A percentile compares a stretch with the other conserved stretches of the same genome.
These are phyloP conservation scores for Gymnodraco acuticeps DNA, from an alignment of 2,797 vertebrate genomes.

Conservation along the genomic window DNA sequence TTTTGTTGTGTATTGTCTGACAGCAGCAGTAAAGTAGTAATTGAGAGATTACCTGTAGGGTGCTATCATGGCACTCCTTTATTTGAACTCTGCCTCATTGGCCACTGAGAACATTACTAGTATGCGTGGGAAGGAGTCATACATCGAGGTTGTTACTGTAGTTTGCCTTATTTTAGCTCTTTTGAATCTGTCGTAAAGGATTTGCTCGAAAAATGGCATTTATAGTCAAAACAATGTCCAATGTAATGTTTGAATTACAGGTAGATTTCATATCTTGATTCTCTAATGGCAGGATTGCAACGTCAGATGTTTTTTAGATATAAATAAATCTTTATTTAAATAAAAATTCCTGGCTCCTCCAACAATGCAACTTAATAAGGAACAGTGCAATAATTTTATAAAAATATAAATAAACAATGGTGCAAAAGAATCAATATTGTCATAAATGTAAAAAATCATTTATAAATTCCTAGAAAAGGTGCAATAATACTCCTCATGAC, in stretches of 20 bases:
- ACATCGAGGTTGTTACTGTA: neutral
- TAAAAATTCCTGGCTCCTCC: too few relatives aligned
- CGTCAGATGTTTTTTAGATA: neutral
- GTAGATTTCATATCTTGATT: neutral
- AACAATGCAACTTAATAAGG: too few relatives aligned
- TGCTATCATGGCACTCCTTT: conserved; percentile 80
- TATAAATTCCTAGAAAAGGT: neutral
- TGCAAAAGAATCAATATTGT: neutral
- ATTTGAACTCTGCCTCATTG: conserved; percentile 72
- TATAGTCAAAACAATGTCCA: neutral
- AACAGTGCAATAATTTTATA: too few relatives aligned
- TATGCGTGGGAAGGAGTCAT: conserved; percentile 64
- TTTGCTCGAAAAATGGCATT: neutral
- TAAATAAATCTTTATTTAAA: neutral
- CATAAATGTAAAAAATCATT: neutral
- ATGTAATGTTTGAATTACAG: neutral
- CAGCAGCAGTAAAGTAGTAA: conserved; percentile 78
- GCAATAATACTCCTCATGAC: conserved; percentile 18
- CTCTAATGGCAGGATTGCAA: neutral
- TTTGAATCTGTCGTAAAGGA: conserved; percentile 12
- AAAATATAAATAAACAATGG: too few relatives aligned
- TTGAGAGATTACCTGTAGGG: conserved; percentile 81
- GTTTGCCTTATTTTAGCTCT: conserved; percentile 32
- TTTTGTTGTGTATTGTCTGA: conserved; percentile 80
- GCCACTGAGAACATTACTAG: conserved; percentile 38